Evolutionary conservation across 2,113 vertebrate species (phyloP), one percentile per base, ranked within the genome.

Genomic region (Solenodon paradoxus): DNA sequence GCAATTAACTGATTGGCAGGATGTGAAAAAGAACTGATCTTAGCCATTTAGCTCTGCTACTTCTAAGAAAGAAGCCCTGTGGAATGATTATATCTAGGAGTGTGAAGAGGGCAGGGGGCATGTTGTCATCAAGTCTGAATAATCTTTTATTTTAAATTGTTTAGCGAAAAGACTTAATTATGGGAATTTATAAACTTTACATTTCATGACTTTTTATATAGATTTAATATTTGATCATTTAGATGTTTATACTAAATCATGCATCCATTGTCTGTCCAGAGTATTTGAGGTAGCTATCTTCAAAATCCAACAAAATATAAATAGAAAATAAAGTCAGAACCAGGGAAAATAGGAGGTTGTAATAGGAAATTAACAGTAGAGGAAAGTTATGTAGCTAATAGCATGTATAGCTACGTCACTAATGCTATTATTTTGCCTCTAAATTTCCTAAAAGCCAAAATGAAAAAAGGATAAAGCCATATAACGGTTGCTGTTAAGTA

Each of bases 271-370:
- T 20, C 32, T 83, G 32, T 13, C 24, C 38, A 84, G 75, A 66
- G 32, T 88, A 55, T 74, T 38, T 90, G 49, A 79, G n/a, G 49
- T 79, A 63, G 68, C 49, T 87, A 40, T 91, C 30, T 86, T 38
- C n/a, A 78, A 55, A 71, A 93, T 51, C 75, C 30, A 64, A 22
- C 26, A 93, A 77, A 92, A 61, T 87, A 51, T 30, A 64, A 89
- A 55, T 59, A 63, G 49, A 57, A 77, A 94, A 53, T 94, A 77
- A 90, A 90, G 72, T 85, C 55, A 61, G 57, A 88, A 55, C 38
- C 35, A 75, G 19, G 22, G 53, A 92, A 55, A 71, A 75, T 78
- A 10, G 26, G 84, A n/a, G 26, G 9, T 57, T 63, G 1, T 81
- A 71, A 83, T 13, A 80, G 24, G 32, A 35, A 68, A 81, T 88